phyloP scores from a whole-genome alignment of 35 echinoderm and acorn worm species.

The Apostichopus californicus region DNA sequence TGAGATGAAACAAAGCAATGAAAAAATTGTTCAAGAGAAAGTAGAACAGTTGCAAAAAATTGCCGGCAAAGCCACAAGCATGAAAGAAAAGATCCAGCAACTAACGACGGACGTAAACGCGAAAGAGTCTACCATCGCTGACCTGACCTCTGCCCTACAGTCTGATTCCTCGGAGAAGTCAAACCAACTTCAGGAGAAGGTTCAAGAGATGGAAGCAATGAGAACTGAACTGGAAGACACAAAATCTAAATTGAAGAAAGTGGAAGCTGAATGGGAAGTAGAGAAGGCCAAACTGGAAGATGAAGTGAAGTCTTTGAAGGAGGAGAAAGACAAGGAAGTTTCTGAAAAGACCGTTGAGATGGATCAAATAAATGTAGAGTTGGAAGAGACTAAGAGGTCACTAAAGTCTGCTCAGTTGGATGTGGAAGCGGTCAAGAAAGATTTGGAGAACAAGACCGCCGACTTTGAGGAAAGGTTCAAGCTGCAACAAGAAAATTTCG shows the following conservation, averaged over 20 bases:
- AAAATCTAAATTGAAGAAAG: constrained; percentile 16
- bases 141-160: constrained; percentile 43
- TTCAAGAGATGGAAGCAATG: constrained; percentile 56
- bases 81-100: constrained; percentile 81
- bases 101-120: constrained; percentile 63
- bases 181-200: constrained; percentile 56
- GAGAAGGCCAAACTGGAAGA: constrained; percentile 46
- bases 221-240: constrained; percentile 11
- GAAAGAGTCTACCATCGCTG: constrained; percentile 57
- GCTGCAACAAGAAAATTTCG: constrained; percentile 93
- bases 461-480: constrained; percentile 89
- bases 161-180: constrained; percentile 25
- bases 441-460: constrained; percentile 68
- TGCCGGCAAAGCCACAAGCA: constrained; percentile 60
- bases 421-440: constrained; percentile 64
- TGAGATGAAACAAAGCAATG: constrained; percentile 78
- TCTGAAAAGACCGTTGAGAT: constrained; percentile 66
- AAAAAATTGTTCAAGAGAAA: constrained; percentile 88
- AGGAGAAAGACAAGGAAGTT: constrained; percentile 53
- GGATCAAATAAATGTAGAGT: constrained; percentile 58
- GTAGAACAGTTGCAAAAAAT: constrained; percentile 89
- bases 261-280: background rate
- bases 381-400: constrained; percentile 58
- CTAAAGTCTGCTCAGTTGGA: constrained; percentile 46
- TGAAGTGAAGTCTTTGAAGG: constrained; percentile 38